phyloP scores from a whole-genome alignment of 1,140 invertebrate species.

The Lepeophtheirus salmonis region DNA sequence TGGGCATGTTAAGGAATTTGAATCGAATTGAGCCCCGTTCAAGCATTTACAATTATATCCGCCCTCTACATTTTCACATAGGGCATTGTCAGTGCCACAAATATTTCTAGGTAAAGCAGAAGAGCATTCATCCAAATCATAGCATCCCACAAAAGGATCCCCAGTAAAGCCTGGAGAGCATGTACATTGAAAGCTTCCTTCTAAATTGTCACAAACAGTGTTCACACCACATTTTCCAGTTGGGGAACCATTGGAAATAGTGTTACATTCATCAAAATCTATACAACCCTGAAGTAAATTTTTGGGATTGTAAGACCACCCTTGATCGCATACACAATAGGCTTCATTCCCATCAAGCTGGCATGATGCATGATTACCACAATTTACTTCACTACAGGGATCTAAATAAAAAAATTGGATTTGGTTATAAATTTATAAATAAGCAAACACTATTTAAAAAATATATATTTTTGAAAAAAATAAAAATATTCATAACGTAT shows the following conservation, averaged over 20 bases:
- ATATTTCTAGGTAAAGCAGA: constrained; percentile 23
- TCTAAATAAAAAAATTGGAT: constrained; percentile 31
- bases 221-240: constrained; percentile 49
- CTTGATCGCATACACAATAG: constrained; percentile 77
- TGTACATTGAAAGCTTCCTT: constrained; percentile 22
- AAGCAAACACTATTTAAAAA: too few relatives aligned
- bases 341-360: constrained; percentile 69
- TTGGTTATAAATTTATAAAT: too few relatives aligned
- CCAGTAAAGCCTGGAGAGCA: constrained; percentile 24
- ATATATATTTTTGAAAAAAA: too few relatives aligned
- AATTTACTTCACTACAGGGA: constrained; percentile 73
- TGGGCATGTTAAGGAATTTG: constrained; percentile 31
- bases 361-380: constrained; percentile 66
- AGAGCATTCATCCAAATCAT: constrained; percentile 63
- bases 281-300: constrained; percentile 31
- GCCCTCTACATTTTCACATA: constrained; percentile 55
- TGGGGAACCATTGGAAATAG: constrained; percentile 36
- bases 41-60: constrained; percentile 59
- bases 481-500: too few relatives aligned
- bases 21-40: constrained; percentile 54
- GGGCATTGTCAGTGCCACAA: constrained; percentile 52
- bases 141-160: constrained; percentile 22
- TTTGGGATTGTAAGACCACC: constrained; percentile 71
- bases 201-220: constrained; percentile 56
- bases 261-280: constrained; percentile 85